Evolutionary conservation across 2,113 vertebrate genomes (phyloP), one percentile per base, ranked within the genome.

Genomic region (Eclectus roratus): DNA sequence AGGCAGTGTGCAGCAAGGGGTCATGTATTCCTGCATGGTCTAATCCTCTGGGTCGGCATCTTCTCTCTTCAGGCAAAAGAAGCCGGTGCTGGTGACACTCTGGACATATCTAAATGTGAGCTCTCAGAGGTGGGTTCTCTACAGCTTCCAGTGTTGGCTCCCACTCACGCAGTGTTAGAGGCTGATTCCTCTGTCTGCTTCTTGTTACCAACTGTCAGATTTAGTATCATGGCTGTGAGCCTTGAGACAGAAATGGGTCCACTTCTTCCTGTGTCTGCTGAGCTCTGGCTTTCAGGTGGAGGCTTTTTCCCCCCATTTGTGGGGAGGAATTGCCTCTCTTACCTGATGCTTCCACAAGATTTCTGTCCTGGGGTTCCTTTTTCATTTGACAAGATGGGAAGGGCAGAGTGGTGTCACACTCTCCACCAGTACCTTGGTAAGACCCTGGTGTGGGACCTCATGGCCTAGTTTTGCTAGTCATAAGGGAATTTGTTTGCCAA

Each of bases 81-180:
- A 96, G 99, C 98, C 16, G 99, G 99, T 63, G 99, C 99, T 55
- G 99, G 99, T 94, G 99, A 99, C 81, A 97, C 98, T 90, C 97
- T 99, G 72, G 99, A 99, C 95, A 98, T 99, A 88, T 99, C 99
- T 60, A 97, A 95, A 27, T 99, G 99, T 94, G 99, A 99, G 80
- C 98, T 99, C 53, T 97, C 98, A 37, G 99, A 99, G 98, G 99
- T 99, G 97, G 1, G 93, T 92, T 64, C 53, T 46, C 33, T 15
- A 2, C 58, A 76, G 1, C 33, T 70, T 29, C n/a, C 46, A 55
- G 6, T 17, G 6, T 17, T 28, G 68, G 53, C 39, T 60, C 61
- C 25, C 61, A 28, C 33, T 58, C 55, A n/a, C 56, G 10, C 56
- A 58, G 21, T 35, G 33, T 35, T 35, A 24, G 13, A 35, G 25